These are phyloP conservation scores for Orius insidiosus DNA, from an alignment of 1,140 invertebrate species.

Conservation along the genomic window DNA sequence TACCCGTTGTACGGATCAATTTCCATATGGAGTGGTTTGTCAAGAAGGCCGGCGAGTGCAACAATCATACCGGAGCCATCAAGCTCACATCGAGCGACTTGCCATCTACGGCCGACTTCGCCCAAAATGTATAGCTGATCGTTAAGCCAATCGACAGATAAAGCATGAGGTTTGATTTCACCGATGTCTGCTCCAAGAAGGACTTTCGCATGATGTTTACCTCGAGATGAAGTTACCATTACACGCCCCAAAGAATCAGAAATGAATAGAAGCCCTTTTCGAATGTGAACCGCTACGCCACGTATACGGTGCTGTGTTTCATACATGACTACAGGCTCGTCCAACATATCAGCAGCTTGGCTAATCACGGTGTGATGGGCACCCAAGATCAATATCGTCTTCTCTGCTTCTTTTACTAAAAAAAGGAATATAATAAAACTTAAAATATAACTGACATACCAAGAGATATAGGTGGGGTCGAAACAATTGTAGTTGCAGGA, in stretches of 20 bases:
- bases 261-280: conserved; percentile 49
- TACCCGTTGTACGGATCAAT: conserved; percentile 84
- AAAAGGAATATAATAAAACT: conserved; percentile 14
- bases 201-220: conserved; percentile 21
- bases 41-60: conserved; percentile 44
- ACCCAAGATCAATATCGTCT: conserved; percentile 52
- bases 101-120: conserved; percentile 39
- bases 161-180: conserved; percentile 36
- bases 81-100: conserved; percentile 50
- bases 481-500: conserved; percentile 36
- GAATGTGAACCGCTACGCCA: conserved; percentile 50
- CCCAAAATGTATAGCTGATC: conserved; percentile 61
- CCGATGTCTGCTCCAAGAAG: conserved; percentile 21
- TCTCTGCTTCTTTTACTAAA: conserved; percentile 36
- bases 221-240: conserved; percentile 31
- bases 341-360: conserved; percentile 46
- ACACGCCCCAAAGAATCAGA: conserved; percentile 49
- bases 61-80: conserved; percentile 47
- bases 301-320: conserved; percentile 25
- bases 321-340: conserved; percentile 39
- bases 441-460: conserved; percentile 29
- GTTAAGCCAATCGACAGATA: conserved; percentile 69
- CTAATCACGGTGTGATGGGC: conserved; percentile 46
- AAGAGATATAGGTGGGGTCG: conserved; percentile 43
- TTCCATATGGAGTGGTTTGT: conserved; percentile 55